Conservation (phyloP, 2,888 invertebrate genomes). For the Didymodactylos carnosus region DNA sequence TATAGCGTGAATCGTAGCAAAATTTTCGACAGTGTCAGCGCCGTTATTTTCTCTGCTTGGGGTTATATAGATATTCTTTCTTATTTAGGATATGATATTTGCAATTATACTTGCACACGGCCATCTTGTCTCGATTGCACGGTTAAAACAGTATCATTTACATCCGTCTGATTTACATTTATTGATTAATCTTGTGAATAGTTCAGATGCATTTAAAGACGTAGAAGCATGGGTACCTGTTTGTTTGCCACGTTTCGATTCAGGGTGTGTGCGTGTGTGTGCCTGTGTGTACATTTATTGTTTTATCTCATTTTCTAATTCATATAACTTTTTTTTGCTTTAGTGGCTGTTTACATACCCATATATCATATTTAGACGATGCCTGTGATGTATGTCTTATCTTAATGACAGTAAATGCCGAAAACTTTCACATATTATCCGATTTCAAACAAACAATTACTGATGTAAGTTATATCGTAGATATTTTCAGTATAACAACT, state of each 20-base stretch:
- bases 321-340: background rate
- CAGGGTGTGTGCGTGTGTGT: too few relatives aligned
- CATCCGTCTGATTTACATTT: constrained; percentile 81
- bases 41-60: too few relatives aligned
- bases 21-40: too few relatives aligned
- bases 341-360: constrained; percentile 82
- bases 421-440: background rate
- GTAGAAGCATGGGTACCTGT: constrained; percentile 96
- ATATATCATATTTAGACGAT: constrained; percentile 83
- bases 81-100: constrained; percentile 45
- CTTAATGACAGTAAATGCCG: background rate
- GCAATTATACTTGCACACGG: constrained; percentile 60
- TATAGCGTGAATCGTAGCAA: too few relatives aligned
- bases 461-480: background rate
- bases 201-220: constrained; percentile 79
- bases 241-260: constrained; percentile 85
- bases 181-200: constrained; percentile 74
- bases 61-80: too few relatives aligned
- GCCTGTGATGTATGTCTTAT: background rate
- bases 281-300: background rate
- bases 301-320: too few relatives aligned
- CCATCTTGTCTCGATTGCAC: constrained; percentile 70
- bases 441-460: background rate
- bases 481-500: too few relatives aligned
- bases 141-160: constrained; percentile 81